Evolutionary conservation across 2,797 vertebrate genomes (phyloP), one percentile per base, ranked within the genome.

Genomic region (Eulemur rubriventer): DNA sequence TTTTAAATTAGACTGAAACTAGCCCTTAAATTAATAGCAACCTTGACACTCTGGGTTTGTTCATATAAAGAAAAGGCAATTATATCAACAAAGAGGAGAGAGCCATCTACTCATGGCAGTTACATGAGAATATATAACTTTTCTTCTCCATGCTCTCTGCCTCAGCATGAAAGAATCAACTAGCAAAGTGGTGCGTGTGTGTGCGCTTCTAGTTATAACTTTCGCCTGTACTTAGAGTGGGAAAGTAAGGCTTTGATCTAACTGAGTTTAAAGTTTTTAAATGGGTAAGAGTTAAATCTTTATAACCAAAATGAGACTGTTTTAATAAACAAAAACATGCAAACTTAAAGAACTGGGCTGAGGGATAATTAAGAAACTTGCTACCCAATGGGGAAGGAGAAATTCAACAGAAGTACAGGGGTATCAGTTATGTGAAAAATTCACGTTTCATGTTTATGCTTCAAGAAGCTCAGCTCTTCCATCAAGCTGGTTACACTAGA

Each of bases 311-410:
- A 59, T 52, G 7, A 88, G 6, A 83, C 18, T 79, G 13, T 85
- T 69, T 92, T 69, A 75, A 83, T 83, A 76, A 61, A 94, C 26
- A 89, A 85, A 91, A 86, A 14, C 22, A 61, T 33, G 72, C 6
- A 80, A 92, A 70, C 12, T 41, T 95, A 67, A 13, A 41, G 63
- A 86, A 84, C 0, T 9, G 57, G 57, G 41, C 22, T 82, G 76
- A 88, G 57, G 88, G 65, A 92, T 79, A 63, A 91, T 78, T 90
- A 73, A 82, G 46, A 95, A 75, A 88, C 26, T 89, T 89, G 11
- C 11, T 89, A 55, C 43, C 26, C 35, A 73, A 6, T 28, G 41
- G 28, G 6, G 30, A 90, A 70, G 57, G 33, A 90, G 11, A 18
- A 76, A 94, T 63, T 88, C 30, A 75, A 6, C 2, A 9, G 35